A percentile compares a stretch with the other conserved stretches of the same genome.
Conservation (phyloP, 2,888 invertebrate species). For the Cryptocheilus praepositus region DNA sequence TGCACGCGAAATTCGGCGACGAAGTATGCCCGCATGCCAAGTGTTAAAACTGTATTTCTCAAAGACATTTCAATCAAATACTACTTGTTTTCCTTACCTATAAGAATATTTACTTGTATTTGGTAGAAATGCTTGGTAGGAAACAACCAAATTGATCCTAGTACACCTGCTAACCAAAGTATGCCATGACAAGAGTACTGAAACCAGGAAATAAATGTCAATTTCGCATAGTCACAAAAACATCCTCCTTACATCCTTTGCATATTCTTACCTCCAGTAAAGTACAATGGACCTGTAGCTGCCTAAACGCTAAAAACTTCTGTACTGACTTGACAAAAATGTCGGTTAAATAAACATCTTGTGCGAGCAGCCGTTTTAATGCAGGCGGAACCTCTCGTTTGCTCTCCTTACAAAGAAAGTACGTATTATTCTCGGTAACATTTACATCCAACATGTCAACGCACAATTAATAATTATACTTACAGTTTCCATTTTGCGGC, state of each 20-base stretch:
- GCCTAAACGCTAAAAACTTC: constrained; percentile 63
- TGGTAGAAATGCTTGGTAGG: constrained; percentile 83
- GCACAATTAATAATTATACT: not conserved
- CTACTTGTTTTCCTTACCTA: constrained; percentile 80
- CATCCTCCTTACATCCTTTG: not conserved
- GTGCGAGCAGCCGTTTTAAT: constrained; percentile 64
- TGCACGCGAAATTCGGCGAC: too few relatives aligned
- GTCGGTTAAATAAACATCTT: constrained; percentile 72
- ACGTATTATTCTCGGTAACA: too few relatives aligned
- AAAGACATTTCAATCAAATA: too few relatives aligned
- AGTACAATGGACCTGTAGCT: constrained; percentile 75
- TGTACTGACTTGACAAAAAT: constrained; percentile 68
- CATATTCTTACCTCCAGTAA: constrained; percentile 74
- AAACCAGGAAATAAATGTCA: constrained; percentile 34
- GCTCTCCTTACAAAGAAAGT: constrained; percentile 17
- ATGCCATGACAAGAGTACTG: constrained; percentile 93
- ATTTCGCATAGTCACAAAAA: not conserved
- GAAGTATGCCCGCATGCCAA: too few relatives aligned
- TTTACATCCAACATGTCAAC: too few relatives aligned
- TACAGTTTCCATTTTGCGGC: not conserved
- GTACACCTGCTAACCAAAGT: constrained; percentile 87
- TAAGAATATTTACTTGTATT: constrained; percentile 89
- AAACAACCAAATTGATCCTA: constrained; percentile 86
- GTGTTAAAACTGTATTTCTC: too few relatives aligned
- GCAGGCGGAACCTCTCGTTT: constrained; percentile 66